Percentiles rank a stretch among this genome's conserved stretches.
These are phyloP conservation scores for Leucozona laternaria DNA, from an alignment of 2,888 invertebrate genomes.

Conservation along the genomic window DNA sequence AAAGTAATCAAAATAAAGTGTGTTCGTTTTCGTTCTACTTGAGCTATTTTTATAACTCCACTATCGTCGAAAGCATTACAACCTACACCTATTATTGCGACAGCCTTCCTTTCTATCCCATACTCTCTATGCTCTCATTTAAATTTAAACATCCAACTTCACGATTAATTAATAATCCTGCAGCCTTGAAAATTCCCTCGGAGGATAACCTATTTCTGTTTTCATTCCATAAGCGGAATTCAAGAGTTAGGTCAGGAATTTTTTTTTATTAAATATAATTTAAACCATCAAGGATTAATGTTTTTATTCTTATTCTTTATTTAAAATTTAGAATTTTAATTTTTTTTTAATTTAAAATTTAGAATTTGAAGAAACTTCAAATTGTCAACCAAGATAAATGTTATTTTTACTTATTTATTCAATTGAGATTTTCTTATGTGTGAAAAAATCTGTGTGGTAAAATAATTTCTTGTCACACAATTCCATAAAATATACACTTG, in stretches of 20 bases:
- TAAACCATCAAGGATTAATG: too few relatives aligned
- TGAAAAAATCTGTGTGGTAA: not conserved
- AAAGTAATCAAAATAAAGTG: slow-evolving; percentile 61
- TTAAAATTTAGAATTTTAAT: not conserved
- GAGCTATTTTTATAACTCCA: slow-evolving; percentile 66
- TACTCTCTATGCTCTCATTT: slow-evolving; percentile 44
- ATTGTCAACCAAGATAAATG: not conserved
- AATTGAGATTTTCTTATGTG: not conserved
- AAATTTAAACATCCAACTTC: slow-evolving; percentile 60
- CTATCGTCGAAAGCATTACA: slow-evolving; percentile 37
- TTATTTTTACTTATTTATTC: not conserved
- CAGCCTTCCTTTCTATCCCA: not conserved
- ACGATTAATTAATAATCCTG: slow-evolving; percentile 61
- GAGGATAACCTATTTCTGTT: slow-evolving; percentile 30
- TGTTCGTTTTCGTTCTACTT: slow-evolving; percentile 46
- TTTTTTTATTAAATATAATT: not conserved
- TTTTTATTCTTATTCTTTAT: slow-evolving; percentile 10
- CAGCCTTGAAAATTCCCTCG: slow-evolving; percentile 44
- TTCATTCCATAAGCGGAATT: not conserved
- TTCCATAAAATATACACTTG: slow-evolving; percentile 1
- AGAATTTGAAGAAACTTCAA: not conserved
- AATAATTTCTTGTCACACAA: slow-evolving; percentile 18
- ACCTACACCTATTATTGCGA: slow-evolving; percentile 3
- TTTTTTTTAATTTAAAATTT: not conserved
- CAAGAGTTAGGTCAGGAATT: not conserved